Conservation (phyloP, 2,113 vertebrate genomes). For the Panthera uncia region DNA sequence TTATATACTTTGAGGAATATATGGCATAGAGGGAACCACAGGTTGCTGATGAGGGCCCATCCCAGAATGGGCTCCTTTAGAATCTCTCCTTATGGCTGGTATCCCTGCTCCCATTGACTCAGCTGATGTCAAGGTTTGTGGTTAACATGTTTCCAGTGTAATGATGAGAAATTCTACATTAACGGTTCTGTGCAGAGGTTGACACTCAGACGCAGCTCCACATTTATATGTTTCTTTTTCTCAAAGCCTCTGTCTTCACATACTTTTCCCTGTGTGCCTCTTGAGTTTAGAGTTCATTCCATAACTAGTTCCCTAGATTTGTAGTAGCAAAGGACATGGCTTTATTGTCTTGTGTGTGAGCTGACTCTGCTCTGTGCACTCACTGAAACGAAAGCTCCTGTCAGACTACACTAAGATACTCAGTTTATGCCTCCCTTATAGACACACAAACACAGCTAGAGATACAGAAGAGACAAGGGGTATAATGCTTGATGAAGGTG, state of each 20-base stretch:
- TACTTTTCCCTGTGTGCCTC: not conserved
- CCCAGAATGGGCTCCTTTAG: not conserved
- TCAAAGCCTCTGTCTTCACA: not conserved
- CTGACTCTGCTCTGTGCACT: not conserved
- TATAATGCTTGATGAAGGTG: not conserved
- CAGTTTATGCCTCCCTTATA: not conserved
- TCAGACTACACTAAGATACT: not conserved
- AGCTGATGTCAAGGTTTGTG: not conserved
- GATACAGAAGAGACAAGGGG: not conserved
- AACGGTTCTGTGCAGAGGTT: not conserved
- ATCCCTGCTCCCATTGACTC: not conserved
- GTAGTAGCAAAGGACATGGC: not conserved
- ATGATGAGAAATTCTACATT: not conserved
- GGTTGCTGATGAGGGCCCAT: not conserved
- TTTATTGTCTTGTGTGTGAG: not conserved
- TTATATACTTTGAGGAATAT: not conserved
- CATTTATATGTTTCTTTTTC: not conserved
- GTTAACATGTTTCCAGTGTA: not conserved
- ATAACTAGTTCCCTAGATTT: not conserved
- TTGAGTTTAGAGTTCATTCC: not conserved
- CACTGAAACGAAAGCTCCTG: not conserved
- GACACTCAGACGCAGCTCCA: not conserved
- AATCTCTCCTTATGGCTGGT: not conserved
- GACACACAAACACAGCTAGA: not conserved
- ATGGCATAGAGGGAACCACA: not conserved